phyloP scores from a whole-genome alignment of 2,797 vertebrate genomes.

The Catamblyrhynchus diadema region DNA sequence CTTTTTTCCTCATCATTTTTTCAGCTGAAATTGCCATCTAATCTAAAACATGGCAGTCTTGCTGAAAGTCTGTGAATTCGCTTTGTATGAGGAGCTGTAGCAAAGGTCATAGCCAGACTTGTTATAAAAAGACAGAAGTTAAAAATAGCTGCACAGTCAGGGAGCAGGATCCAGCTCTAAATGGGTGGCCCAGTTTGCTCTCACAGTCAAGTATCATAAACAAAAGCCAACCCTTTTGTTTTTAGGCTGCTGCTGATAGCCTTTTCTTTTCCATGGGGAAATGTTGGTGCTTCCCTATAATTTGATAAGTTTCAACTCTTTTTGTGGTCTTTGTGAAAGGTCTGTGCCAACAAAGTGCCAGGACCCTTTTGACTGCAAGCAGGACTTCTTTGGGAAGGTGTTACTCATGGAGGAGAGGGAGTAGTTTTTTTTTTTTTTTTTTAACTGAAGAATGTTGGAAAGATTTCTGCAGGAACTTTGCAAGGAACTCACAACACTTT shows the following conservation, averaged over 20 bases:
- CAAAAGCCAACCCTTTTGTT: constrained; percentile 9
- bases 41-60: neutral
- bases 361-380: neutral
- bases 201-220: neutral
- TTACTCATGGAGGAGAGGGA: neutral
- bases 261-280: neutral
- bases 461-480: neutral
- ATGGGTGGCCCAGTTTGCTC: constrained; percentile 55
- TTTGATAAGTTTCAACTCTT: neutral
- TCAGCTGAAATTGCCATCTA: neutral
- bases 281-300: neutral
- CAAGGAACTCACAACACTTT: neutral
- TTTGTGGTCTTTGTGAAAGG: neutral
- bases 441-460: neutral
- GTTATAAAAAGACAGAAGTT: neutral
- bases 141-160: constrained; percentile 35
- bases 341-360: neutral
- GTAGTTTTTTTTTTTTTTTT: neutral
- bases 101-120: constrained; percentile 2
- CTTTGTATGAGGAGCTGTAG: neutral
- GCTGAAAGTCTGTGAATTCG: neutral
- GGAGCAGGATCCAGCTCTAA: constrained; percentile 17
- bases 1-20: neutral
- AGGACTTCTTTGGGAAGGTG: neutral
- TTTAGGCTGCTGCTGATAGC: neutral